Conservation (phyloP, 2,888 invertebrate species). For the Hypena proboscidalis region DNA sequence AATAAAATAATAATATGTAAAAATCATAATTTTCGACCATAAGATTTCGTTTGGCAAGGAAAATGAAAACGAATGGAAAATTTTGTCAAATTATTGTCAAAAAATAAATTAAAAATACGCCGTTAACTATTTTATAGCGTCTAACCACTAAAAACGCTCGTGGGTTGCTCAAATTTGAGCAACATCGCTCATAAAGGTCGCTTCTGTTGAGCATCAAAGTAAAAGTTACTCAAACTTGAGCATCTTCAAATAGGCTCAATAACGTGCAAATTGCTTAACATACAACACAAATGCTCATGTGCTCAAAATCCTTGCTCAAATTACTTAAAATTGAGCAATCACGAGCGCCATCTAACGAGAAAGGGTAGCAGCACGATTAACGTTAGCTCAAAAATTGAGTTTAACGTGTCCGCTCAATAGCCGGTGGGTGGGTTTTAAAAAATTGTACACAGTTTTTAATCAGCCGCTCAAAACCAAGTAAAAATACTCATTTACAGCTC, state of each 20-base stretch:
- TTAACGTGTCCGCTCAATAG: conserved; percentile 20
- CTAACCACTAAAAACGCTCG: conserved; percentile 42
- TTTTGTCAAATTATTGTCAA: conserved; percentile 32
- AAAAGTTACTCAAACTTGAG: conserved; percentile 25
- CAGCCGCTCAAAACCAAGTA: conserved; percentile 21
- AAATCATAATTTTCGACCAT: conserved; percentile 49
- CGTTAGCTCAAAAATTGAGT: conserved; percentile 16
- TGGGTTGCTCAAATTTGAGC: conserved; percentile 26
- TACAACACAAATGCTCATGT: conserved; percentile 19
- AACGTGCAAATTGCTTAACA: conserved; percentile 29
- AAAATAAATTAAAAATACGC: conserved; percentile 40
- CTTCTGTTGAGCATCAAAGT: conserved; percentile 4
- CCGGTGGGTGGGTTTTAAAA: conserved; percentile 34
- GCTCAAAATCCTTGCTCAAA: conserved; percentile 10
- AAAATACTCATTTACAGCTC: conserved; percentile 5
- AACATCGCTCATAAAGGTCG: conserved; percentile 6
- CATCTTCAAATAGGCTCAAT: conserved; percentile 19
- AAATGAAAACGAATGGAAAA: conserved; percentile 24
- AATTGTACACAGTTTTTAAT: conserved; percentile 30
- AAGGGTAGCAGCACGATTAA: conserved; percentile 32
- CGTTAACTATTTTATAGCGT: conserved; percentile 43
- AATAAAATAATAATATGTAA: conserved; percentile 41
- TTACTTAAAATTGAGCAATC: conserved; percentile 24
- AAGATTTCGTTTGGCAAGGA: conserved; percentile 68
- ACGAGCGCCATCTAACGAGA: conserved; percentile 38